Evolutionary conservation across 2,797 vertebrate genomes (phyloP).

Genomic region (Amazona finschi): DNA sequence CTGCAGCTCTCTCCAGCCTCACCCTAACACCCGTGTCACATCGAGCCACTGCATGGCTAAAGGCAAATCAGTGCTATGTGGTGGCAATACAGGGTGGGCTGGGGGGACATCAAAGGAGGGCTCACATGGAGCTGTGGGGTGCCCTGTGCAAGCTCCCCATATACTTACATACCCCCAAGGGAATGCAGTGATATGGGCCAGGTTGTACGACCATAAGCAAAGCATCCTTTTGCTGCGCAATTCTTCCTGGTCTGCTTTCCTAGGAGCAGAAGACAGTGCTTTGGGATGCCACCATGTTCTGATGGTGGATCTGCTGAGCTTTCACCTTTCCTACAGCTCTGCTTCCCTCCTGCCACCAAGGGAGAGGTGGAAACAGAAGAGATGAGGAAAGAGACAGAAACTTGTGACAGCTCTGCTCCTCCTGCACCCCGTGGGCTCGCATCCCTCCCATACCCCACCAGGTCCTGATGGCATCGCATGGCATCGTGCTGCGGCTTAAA

Average conservation of each 20-base stretch:
- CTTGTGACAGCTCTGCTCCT: neutral
- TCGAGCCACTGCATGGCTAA: fast-evolving
- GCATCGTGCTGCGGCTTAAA: neutral
- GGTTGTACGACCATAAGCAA: neutral
- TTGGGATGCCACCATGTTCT: neutral
- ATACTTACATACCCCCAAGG: fast-evolving
- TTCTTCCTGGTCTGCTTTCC: neutral
- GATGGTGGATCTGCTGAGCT: neutral
- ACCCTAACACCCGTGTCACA: neutral
- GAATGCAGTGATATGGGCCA: neutral
- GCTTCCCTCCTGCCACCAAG: neutral
- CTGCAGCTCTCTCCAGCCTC: neutral
- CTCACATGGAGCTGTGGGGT: neutral
- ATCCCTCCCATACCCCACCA: neutral
- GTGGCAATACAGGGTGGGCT: neutral
- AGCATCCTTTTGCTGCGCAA: neutral
- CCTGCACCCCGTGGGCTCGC: neutral
- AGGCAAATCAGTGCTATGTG: neutral
- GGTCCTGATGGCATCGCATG: neutral
- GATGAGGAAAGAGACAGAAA: neutral
- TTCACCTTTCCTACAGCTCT: neutral
- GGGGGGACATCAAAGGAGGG: fast-evolving
- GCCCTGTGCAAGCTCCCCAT: neutral
- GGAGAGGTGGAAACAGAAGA: neutral
- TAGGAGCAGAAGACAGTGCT: neutral